Evolutionary conservation across 2,888 invertebrate genomes (phyloP).

Genomic region (Strigamia crassipes): DNA sequence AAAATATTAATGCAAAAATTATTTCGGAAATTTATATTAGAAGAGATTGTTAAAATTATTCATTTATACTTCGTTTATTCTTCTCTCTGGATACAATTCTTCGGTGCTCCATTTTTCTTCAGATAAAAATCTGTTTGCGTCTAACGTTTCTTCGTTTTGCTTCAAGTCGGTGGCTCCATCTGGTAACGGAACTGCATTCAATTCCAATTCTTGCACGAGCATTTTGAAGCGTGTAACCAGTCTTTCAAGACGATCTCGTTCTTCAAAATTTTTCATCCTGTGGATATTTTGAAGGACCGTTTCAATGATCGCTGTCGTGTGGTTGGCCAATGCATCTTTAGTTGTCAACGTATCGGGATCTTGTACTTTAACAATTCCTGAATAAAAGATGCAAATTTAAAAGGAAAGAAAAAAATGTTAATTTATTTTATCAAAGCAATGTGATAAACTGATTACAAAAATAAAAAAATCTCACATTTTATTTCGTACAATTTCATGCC

Average conservation of each 20-base stretch:
- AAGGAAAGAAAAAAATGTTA: background rate
- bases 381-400: background rate
- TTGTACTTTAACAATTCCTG: background rate
- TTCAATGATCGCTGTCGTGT: conserved; percentile 39
- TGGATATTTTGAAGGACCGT: conserved; percentile 42
- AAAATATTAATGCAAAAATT: background rate
- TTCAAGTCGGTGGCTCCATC: conserved; percentile 17
- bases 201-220: conserved; percentile 35
- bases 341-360: background rate
- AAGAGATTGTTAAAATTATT: background rate
- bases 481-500: background rate
- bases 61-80: background rate
- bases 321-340: conserved; percentile 40
- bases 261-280: conserved; percentile 41
- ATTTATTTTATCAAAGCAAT: no score
- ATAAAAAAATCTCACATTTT: background rate
- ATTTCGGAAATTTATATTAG: background rate
- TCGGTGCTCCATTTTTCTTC: background rate
- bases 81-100: background rate
- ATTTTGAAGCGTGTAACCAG: conserved; percentile 44
- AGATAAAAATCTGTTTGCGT: background rate
- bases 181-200: background rate
- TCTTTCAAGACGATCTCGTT: conserved; percentile 35
- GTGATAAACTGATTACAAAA: background rate
- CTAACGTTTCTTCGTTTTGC: background rate